Conservation (phyloP, 2,113 vertebrate species). For the Setophaga kirtlandii region DNA sequence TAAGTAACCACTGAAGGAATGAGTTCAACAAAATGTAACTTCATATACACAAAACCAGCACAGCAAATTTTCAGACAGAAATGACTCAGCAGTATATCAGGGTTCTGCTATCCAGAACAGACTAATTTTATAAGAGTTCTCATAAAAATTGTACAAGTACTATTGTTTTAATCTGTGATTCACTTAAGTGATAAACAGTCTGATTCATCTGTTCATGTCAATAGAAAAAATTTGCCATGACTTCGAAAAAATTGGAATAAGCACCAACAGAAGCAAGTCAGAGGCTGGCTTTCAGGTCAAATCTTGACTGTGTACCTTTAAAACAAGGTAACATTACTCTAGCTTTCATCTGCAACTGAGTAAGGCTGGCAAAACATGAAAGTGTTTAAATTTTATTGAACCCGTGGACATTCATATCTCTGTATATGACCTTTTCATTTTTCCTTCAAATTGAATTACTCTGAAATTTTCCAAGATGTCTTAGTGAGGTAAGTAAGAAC, state of each 20-base stretch:
- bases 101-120: neutral
- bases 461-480: neutral
- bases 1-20: conserved; percentile 8
- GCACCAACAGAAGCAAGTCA: neutral
- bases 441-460: neutral
- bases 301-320: neutral
- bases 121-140: neutral
- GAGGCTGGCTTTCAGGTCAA: neutral
- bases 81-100: neutral
- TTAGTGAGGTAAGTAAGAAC: neutral
- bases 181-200: neutral
- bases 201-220: neutral
- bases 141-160: neutral
- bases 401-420: neutral
- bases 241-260: neutral
- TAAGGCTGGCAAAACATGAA: neutral
- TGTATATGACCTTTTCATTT: neutral
- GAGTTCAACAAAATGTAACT: neutral
- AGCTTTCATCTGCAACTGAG: neutral
- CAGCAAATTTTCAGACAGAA: neutral
- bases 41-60: neutral
- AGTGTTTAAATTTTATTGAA: neutral
- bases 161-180: neutral
- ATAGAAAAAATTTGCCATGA: neutral
- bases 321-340: neutral